Evolutionary conservation across 2,888 invertebrate genomes (phyloP).

Genomic region (Lutraria lutraria): DNA sequence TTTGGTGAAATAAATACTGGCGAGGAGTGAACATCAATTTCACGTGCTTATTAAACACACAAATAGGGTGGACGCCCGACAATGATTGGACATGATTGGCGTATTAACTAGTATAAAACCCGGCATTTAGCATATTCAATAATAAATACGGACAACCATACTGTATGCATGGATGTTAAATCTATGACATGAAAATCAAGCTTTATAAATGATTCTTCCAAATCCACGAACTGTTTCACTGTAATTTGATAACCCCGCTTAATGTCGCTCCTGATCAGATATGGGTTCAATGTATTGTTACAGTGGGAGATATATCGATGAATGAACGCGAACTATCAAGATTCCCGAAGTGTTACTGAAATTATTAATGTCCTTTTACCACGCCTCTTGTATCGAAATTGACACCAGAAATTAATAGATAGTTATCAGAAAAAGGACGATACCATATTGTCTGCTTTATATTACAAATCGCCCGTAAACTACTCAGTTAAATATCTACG

Average conservation of each 20-base stretch:
- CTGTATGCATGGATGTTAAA: constrained; percentile 42
- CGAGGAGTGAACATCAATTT: constrained; percentile 13
- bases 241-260: constrained; percentile 60
- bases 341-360: constrained; percentile 43
- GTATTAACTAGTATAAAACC: constrained; percentile 49
- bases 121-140: constrained; percentile 40
- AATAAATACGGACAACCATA: constrained; percentile 39
- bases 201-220: constrained; percentile 58
- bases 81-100: constrained; percentile 38
- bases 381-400: constrained; percentile 42
- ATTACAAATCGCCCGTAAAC: constrained; percentile 36
- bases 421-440: background rate
- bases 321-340: constrained; percentile 13
- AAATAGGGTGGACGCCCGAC: constrained; percentile 19
- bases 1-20: background rate
- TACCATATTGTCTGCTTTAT: constrained; percentile 33
- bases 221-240: constrained; percentile 39
- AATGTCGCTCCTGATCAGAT: constrained; percentile 56
- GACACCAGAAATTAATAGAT: constrained; percentile 38
- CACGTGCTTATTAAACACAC: background rate
- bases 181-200: constrained; percentile 48
- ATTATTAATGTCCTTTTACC: constrained; percentile 47
- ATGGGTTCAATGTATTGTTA: constrained; percentile 55
- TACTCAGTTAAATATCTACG: background rate
- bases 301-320: constrained; percentile 52